Percentiles rank a stretch among this genome's conserved stretches.
These are phyloP conservation scores for Strongylocentrotus purpuratus DNA, from an alignment of 35 echinoderm and acorn worm species.

Conservation along the genomic window DNA sequence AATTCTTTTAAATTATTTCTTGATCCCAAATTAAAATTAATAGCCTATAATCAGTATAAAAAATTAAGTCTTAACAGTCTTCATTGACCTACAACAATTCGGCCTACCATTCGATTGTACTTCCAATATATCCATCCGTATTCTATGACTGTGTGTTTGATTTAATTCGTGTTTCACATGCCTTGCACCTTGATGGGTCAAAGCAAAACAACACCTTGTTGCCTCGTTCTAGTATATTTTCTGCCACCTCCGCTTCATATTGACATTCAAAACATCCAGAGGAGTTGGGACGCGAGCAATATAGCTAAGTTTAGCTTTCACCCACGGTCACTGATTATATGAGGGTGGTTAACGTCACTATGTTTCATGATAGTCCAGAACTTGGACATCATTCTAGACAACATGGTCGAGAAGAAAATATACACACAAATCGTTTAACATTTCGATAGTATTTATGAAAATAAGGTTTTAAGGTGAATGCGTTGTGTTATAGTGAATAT, in stretches of 20 bases:
- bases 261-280: neutral
- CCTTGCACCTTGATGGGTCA: neutral
- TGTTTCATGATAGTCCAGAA: neutral
- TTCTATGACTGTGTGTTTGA: neutral
- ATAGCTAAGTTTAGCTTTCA: neutral
- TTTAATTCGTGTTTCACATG: neutral
- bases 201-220: neutral
- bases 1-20: no score
- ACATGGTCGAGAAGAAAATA: no score
- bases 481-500: no score
- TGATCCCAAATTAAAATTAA: no score
- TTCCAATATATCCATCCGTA: neutral
- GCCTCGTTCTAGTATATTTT: neutral
- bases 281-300: neutral
- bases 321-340: neutral
- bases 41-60: no score
- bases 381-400: no score
- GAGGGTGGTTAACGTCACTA: neutral
- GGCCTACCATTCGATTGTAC: no score
- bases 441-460: no score
- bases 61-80: no score
- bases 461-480: no score
- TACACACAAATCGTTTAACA: no score
- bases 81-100: no score
- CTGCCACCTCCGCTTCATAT: neutral